Evolutionary conservation across 2,888 invertebrate genomes (phyloP), one percentile per base, ranked within the genome.

Genomic region (Ptychoptera albimana): DNA sequence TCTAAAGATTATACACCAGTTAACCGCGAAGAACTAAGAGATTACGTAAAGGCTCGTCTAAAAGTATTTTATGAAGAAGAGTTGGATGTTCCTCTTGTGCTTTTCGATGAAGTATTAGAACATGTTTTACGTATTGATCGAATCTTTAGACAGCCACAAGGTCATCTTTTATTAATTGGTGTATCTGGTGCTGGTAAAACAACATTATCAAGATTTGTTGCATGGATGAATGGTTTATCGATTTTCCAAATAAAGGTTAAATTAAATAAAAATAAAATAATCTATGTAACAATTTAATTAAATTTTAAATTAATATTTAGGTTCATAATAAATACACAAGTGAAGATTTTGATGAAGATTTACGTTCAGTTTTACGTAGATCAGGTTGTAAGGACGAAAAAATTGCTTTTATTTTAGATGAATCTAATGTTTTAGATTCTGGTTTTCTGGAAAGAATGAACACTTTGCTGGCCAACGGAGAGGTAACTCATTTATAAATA

Each of bases 51-150:
- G 58, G 97, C 98, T 43, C 76, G 98, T 48, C 74, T 99, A 1
- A 96, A 92, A 75, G 88, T 93, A 39, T 99, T 99, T 72, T 98
- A 98, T 62, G 98, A 99, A 66, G 98, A 99, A 69, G 98, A 99
- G 61, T 66, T 99, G 47, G 98, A 99, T 64, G 98, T 99, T 4
- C 96, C 92, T 0, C 70, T 99, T 35, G 98, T 99, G 34, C 72
- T 99, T 35, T 99, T 98, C 67, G 96, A 99, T 65, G 97, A 99
- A 68, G 97, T 99, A n/a, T 66, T 99, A 40, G 98, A 99, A 63
- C 98, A 99, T 65, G 97, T 98, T 43, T 69, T 99, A 49, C 77
- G 98, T 54, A 98, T 99, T 61, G 98, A 99, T 72, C 77, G 98
- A 59, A 98, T 99, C 59, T 98, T 98, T 79, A 76, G 98, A 45